Evolutionary conservation across 2,888 invertebrate genomes (phyloP).

Genomic region (Penaeus monodon): DNA sequence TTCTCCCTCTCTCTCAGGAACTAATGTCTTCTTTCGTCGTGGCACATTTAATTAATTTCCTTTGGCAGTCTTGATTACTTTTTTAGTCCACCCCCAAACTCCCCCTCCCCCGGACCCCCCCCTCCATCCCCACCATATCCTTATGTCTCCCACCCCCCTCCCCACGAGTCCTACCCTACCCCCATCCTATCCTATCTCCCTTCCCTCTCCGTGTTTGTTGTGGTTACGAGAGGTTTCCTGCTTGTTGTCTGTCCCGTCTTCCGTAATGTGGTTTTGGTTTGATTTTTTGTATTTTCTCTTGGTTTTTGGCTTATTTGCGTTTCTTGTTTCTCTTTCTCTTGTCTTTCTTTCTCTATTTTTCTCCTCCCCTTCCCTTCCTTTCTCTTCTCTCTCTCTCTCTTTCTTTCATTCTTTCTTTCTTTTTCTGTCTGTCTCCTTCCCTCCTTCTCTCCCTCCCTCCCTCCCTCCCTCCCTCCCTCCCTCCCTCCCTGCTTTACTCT

Average conservation of each 20-base stretch:
- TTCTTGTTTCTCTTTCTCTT: not conserved
- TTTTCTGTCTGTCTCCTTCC: no score
- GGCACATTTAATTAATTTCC: no score
- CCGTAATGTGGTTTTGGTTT: not conserved
- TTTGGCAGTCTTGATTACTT: not conserved
- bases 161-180: not conserved
- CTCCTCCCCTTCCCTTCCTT: not conserved
- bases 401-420: not conserved
- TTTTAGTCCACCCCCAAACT: not conserved
- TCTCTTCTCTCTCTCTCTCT: not conserved
- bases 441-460: not conserved
- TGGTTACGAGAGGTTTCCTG: not conserved
- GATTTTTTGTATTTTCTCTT: not conserved
- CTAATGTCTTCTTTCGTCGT: no score
- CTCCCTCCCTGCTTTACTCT: not conserved
- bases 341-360: no score
- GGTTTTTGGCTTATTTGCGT: not conserved
- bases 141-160: no score
- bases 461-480: slow-evolving; percentile 6
- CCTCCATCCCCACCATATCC: no score
- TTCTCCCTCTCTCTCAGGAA: no score
- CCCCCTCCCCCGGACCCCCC: not conserved
- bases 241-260: slow-evolving; percentile 2
- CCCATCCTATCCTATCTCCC: not conserved
- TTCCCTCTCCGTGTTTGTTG: not conserved